Evolutionary conservation across 2,113 vertebrate species (phyloP), one percentile per base, ranked within the genome.

Genomic region (Tragelaphus scriptus): DNA sequence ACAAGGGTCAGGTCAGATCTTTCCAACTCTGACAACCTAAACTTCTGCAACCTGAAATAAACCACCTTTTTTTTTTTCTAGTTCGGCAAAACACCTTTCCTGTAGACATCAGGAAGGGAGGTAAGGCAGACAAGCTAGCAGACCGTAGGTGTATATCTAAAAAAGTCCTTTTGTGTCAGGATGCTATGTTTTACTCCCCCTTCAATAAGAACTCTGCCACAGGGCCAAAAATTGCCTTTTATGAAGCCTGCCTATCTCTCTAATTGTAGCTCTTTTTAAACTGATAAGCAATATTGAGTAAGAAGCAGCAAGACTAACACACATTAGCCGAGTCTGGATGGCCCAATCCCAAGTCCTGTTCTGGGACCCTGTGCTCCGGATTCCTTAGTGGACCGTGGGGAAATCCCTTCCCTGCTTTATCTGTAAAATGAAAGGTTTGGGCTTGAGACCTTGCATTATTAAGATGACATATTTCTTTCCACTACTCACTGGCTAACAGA

Each of bases 51-150:
- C 36, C 61, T 63, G 79, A 95, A 97, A 93, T 63, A 94, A 95
- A 56, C 49, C 19, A 59, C 3, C 7, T 25, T 44, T 44, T 44
- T 40, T 40, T 88, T 75, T 84, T 75, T 91, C 56, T 79, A 28
- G 84, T 71, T 89, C 47, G 81, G 87, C 49, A 89, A 96, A 96
- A 82, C 47, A 58, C 2, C 79, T 77, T 92, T 97, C 87, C 51
- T 95, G 63, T 63, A 87, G 40, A 63, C 86, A 97, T 88, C 59
- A 53, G 49, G 58, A 97, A 71, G 36, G 30, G 28, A 68, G 28
- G 61, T 58, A 81, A 86, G 6, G 12, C 51, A 82, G 53, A 96
- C 40, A 93, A 75, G 53, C 16, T 55, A 85, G 53, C 23, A 92
- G 59, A 87, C 49, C 63, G 1, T 30, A 84, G 7, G 1, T 77